Evolutionary conservation across 2,888 invertebrate species (phyloP), one percentile per base, ranked within the genome.

Genomic region (Gymnoscelis rufifasciata): DNA sequence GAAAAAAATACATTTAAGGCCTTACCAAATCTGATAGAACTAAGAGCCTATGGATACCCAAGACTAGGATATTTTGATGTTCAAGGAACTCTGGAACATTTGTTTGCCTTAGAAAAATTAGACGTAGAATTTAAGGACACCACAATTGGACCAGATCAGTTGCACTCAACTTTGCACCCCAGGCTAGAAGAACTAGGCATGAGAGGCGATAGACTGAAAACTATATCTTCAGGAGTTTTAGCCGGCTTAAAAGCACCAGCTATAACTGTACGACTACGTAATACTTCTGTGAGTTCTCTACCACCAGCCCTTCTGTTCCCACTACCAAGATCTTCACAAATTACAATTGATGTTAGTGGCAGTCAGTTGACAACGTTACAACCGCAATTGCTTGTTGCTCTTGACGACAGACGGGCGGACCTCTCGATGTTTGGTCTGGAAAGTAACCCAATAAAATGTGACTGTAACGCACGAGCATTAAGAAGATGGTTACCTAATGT

Each of bases 41-140:
- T 97, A 6, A 89, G 92, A 53, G 92, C 95, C 0, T 93, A 92
- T 65, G 92, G 93, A 38, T 93, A 93, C 67, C 95, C 96, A 0
- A 90, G 93, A 59, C 71, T 97, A 14, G 95, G 96, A 0, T 95
- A 95, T 66, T 89, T 95, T 52, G 96, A 97, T 74, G 91, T 95
- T n/a, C 93, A 94, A 64, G 96, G 96, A 0, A 91, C 96, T 23
- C 78, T 97, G n/a, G 92, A 93, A 57, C 89, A 92, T 55, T 81
- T 96, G 62, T 90, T 92, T 1, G 92, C 93, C 0, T 77, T 97
- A 30, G 93, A 96, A 75, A 89, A 84, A 55, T 80, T 97, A 7
- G 95, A 96, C 53, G 91, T 97, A 41, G 97, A 97, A 84, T 92
- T 96, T 0, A 97, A 96, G 73, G 96, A 97, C 59, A 89, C 94